Evolutionary conservation across 2,797 vertebrate species (phyloP).

Genomic region (Gymnoscopelus microlampas): DNA sequence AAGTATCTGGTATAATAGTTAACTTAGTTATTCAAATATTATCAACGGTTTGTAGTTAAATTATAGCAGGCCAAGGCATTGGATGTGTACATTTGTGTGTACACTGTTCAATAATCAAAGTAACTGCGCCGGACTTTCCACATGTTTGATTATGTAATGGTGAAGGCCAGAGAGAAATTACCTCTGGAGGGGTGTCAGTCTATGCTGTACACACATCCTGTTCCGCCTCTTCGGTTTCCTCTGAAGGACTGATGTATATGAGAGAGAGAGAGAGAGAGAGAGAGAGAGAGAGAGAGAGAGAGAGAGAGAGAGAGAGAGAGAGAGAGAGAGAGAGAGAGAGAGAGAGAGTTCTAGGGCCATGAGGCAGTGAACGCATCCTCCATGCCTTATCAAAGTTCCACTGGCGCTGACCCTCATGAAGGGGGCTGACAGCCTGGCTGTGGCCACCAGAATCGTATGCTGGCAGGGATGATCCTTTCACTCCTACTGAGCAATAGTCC

Average conservation of each 20-base stretch:
- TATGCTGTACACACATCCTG: slow-evolving; percentile 68
- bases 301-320: slow-evolving; percentile 4
- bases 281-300: slow-evolving; percentile 9
- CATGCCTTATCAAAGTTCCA: slow-evolving; percentile 44
- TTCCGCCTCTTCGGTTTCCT: slow-evolving; percentile 74
- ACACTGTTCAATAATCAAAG: slow-evolving; percentile 40
- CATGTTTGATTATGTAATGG: slow-evolving; percentile 59
- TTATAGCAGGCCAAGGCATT: too few species aligned
- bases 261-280: slow-evolving; percentile 9
- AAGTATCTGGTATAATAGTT: too few species aligned
- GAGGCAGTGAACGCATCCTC: slow-evolving; percentile 50
- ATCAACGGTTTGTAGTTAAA: too few species aligned
- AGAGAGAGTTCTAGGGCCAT: background rate
- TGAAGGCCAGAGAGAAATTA: slow-evolving; percentile 51
- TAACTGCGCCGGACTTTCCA: slow-evolving; percentile 41
- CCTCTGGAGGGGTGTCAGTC: slow-evolving; percentile 57
- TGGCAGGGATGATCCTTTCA: slow-evolving; percentile 57
- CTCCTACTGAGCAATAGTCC: slow-evolving; percentile 35
- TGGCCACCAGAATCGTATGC: slow-evolving; percentile 53
- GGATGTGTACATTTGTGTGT: too few species aligned
- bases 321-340: background rate
- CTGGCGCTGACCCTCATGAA: slow-evolving; percentile 62
- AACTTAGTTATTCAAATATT: too few species aligned
- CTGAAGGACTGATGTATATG: slow-evolving; percentile 68
- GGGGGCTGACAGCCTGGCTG: slow-evolving; percentile 43